Evolutionary conservation across 1,140 invertebrate species (phyloP).

Genomic region (Xylocopa sonorina): DNA sequence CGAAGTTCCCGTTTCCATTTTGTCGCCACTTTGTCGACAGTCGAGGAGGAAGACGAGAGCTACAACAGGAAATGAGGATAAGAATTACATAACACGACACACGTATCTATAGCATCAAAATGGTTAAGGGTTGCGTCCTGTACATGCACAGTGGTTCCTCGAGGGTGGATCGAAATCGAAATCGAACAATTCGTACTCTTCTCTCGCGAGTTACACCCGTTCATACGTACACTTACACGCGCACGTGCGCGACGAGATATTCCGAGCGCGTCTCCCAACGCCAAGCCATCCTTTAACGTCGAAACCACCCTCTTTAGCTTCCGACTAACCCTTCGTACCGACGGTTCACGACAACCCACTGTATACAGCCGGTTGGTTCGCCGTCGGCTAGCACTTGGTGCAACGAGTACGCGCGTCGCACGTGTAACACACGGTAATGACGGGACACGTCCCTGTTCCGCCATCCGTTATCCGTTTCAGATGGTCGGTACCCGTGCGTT

Average conservation of each 20-base stretch:
- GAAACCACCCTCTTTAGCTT: constrained; percentile 59
- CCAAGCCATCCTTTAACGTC: constrained; percentile 66
- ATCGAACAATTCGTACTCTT: too few relatives aligned
- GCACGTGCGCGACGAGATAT: constrained; percentile 53
- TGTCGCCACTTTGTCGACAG: too few relatives aligned
- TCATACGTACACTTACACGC: constrained; percentile 28
- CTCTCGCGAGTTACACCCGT: constrained; percentile 39
- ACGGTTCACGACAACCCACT: constrained; percentile 44
- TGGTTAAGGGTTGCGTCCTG: too few relatives aligned
- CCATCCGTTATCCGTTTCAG: too few relatives aligned
- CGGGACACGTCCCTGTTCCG: constrained; percentile 13
- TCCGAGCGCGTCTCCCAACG: constrained; percentile 56
- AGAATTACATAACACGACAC: too few relatives aligned
- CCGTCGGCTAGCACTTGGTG: constrained; percentile 24
- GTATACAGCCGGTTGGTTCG: constrained; percentile 53
- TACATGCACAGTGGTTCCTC: too few relatives aligned
- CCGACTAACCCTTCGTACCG: constrained; percentile 26
- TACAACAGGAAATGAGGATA: too few relatives aligned
- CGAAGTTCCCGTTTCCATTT: too few relatives aligned
- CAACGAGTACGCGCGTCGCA: constrained; percentile 30
- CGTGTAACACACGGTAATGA: constrained; percentile 43
- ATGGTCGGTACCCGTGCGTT: too few relatives aligned
- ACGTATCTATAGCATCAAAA: too few relatives aligned
- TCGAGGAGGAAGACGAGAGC: too few relatives aligned
- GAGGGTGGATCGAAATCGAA: too few relatives aligned